Evolutionary conservation across 2,888 invertebrate species (phyloP).

Genomic region (Tryphoninae sp.): DNA sequence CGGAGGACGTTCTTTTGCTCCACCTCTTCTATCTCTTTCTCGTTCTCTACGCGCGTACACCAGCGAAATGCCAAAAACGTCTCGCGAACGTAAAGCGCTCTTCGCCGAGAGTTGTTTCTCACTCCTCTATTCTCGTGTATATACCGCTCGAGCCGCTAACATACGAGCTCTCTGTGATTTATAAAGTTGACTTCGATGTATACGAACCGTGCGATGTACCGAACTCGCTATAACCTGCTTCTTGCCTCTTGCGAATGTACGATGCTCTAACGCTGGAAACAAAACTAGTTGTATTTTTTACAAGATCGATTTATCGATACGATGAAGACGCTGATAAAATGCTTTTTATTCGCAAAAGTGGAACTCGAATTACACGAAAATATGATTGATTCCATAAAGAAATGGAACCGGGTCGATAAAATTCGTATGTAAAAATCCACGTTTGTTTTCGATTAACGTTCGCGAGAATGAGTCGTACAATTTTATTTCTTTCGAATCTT

Average conservation of each 20-base stretch:
- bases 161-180: constrained; percentile 61
- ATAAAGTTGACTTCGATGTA: constrained; percentile 62
- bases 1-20: constrained; percentile 28
- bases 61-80: constrained; percentile 67
- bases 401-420: too few relatives aligned
- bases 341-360: not conserved
- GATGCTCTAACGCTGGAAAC: constrained; percentile 23
- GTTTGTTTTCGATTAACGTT: too few relatives aligned
- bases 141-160: constrained; percentile 45
- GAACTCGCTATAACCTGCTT: constrained; percentile 21
- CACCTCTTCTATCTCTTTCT: constrained; percentile 15
- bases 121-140: constrained; percentile 33
- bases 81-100: constrained; percentile 55
- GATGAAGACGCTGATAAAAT: not conserved
- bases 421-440: too few relatives aligned
- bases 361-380: not conserved
- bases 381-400: too few relatives aligned
- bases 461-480: not conserved
- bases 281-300: constrained; percentile 1
- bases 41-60: not conserved
- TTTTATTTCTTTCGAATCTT: not conserved
- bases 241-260: constrained; percentile 38
- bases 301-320: not conserved
- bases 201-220: constrained; percentile 50
- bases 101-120: constrained; percentile 60